Conservation (phyloP, 2,113 vertebrate species). For the Dendrocopos noguchii region DNA sequence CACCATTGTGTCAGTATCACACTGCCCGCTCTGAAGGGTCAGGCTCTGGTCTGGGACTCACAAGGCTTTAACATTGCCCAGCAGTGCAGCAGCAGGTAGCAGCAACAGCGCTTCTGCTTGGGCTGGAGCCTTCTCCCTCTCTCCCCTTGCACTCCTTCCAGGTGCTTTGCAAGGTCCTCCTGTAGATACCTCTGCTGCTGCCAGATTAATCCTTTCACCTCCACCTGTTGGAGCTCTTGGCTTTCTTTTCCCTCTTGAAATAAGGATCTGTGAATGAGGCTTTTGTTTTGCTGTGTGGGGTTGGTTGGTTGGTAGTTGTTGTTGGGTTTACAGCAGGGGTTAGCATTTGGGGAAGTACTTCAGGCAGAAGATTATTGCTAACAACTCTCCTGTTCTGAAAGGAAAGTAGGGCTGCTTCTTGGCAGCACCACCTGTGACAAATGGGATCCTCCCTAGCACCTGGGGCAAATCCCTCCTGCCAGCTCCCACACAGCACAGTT, state of each 20-base stretch:
- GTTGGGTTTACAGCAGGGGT: background rate
- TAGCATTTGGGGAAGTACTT: background rate
- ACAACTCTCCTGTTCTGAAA: background rate
- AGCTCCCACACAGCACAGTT: conserved; percentile 4
- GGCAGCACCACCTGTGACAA: conserved; percentile 22
- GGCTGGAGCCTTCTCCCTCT: background rate
- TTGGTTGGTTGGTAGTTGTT: background rate
- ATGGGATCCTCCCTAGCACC: conserved; percentile 17
- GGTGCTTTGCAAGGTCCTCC: background rate
- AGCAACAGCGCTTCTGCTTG: background rate
- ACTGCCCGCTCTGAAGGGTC: background rate
- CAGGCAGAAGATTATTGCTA: background rate
- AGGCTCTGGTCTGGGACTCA: background rate
- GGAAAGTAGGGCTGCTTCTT: background rate
- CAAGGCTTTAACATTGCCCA: background rate
- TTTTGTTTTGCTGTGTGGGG: background rate
- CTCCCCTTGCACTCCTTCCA: background rate
- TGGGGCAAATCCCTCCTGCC: background rate
- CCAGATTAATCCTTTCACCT: background rate
- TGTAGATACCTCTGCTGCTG: background rate
- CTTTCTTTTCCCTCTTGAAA: background rate
- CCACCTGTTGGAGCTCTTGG: background rate
- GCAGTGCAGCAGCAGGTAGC: background rate
- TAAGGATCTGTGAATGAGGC: background rate
- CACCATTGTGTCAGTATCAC: background rate